A percentile compares a stretch with the other conserved stretches of the same genome.
phyloP scores from a whole-genome alignment of 2,113 vertebrate species.

The Passer domesticus region DNA sequence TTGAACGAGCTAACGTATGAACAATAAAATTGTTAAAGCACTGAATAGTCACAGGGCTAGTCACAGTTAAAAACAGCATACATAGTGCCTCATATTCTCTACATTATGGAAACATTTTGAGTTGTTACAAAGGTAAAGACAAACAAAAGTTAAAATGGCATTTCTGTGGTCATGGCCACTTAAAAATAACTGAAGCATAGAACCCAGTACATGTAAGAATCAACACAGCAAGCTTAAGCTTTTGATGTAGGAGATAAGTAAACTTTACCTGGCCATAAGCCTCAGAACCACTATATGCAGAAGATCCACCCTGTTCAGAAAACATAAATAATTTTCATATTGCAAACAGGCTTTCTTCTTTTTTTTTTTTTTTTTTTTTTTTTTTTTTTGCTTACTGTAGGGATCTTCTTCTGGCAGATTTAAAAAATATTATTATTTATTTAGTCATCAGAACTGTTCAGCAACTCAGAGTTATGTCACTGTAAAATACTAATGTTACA shows the following conservation, averaged over 20 bases:
- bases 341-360: not conserved
- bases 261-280: conserved; percentile 46
- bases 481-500: not conserved
- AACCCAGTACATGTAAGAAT: not conserved
- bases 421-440: not conserved
- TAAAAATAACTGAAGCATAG: not conserved
- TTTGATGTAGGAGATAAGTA: not conserved
- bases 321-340: not conserved
- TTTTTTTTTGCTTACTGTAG: not conserved
- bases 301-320: conserved; percentile 43
- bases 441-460: not conserved
- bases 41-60: not conserved
- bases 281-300: not conserved
- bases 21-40: not conserved
- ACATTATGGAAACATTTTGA: not conserved
- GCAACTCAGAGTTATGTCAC: not conserved
- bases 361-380: not conserved
- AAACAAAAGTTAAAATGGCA: not conserved
- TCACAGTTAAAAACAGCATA: not conserved
- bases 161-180: not conserved
- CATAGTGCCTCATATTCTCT: not conserved
- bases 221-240: not conserved
- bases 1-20: not conserved
- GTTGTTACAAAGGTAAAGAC: not conserved
- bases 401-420: not conserved